phyloP scores from a whole-genome alignment of 2,113 vertebrate genomes.

The Atrichornis clamosus region DNA sequence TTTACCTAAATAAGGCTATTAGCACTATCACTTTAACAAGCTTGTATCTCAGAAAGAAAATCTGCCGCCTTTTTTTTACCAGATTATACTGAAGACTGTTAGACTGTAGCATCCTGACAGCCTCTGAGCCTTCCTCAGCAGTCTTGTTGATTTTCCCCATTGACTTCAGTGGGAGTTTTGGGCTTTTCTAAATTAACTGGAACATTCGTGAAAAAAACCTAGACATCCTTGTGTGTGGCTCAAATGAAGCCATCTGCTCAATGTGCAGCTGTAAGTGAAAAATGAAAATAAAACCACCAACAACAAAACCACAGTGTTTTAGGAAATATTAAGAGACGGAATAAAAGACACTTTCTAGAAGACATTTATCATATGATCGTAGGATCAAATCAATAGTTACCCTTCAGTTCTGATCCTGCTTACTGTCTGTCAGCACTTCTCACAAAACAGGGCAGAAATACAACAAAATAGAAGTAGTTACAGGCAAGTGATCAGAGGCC shows the following conservation, averaged over 20 bases:
- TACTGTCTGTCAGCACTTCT: background rate
- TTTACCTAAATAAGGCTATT: background rate
- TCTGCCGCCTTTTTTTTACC: background rate
- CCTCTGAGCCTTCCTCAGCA: background rate
- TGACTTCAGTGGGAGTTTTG: background rate
- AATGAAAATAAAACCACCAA: background rate
- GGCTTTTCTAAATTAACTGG: conserved; percentile 21
- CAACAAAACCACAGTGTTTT: background rate
- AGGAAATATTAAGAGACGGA: background rate
- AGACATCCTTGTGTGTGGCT: background rate
- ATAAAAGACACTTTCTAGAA: background rate
- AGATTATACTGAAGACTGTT: background rate
- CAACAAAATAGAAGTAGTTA: background rate
- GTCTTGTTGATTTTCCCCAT: background rate
- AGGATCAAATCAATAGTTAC: background rate
- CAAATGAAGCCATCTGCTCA: conserved; percentile 27
- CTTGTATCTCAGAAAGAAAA: background rate
- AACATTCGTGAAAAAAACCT: conserved; percentile 6
- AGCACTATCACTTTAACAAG: background rate
- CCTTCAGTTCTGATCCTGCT: background rate
- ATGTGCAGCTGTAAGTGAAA: background rate
- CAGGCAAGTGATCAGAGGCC: background rate
- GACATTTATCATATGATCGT: background rate
- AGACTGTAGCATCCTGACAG: background rate
- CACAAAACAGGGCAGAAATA: background rate